Base-by-base conservation (phyloP, 1,140 invertebrate species). In the Drosophila repletoides region DNA sequence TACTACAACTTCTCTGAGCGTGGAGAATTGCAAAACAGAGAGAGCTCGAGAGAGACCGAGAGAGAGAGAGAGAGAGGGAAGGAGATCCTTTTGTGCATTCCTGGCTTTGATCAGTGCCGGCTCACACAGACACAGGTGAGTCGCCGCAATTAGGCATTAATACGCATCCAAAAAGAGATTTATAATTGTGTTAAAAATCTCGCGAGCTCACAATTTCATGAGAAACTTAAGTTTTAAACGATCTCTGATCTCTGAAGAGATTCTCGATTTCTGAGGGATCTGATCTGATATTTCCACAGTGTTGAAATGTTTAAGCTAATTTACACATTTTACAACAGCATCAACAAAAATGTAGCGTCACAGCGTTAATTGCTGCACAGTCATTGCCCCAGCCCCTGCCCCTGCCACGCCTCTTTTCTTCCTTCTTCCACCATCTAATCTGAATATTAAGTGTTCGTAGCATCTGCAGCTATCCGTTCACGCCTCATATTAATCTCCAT, bases 171-270 rank as follows among this genome's bases (percentile, higher is more conserved):
- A n/a, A 41, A 17, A 26, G 5, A 74, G 80, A 86, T 86, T 84
- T 84, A 86, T 86, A 86, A 84, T 86, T 75, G 77, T 83, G 77
- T 83, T 83, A 83, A 83, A 83, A 81, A 65, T 55, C 31, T 70
- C 34, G 72, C 76, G 70, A n/a, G n/a, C 68, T 80, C 46, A 45
- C 36, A 64, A n/a, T 72, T 81, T 72, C 76, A 81, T 72, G 72
- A 72, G 76, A 81, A 81, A 65, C 43, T 17, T 33, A 10, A n/a
- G 46, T 21, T 52, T 15, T 14, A 43, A 53, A 31, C 59, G 70
- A 76, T 68, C 45, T 72, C 55, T 56, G 15, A 15, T 34, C 46
- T 38, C 41, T n/a, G n/a, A 53, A 40, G 22, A 5, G 28, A 56
- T 41, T 29, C 24, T 14, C 24, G 43, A 7, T 48, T 19, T 7